phyloP scores from a whole-genome alignment of 2,888 invertebrate species.

The Aphidius colemani region DNA sequence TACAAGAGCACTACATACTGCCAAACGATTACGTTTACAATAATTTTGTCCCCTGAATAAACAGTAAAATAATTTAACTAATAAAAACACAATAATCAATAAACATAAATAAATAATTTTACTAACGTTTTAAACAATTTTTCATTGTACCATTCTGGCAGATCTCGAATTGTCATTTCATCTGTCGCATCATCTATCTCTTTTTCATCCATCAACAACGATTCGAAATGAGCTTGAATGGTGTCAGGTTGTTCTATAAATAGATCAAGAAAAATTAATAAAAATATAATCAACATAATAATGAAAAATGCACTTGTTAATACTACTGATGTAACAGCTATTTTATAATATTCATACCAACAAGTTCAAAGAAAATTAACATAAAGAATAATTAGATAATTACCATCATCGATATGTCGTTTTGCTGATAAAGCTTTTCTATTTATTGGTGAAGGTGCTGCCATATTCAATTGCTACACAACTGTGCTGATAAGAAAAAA shows the following conservation, averaged over 20 bases:
- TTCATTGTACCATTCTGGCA: slow-evolving; percentile 73
- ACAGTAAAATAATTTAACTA: background rate
- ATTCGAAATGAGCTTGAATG: slow-evolving; percentile 42
- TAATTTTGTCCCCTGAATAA: slow-evolving; percentile 69
- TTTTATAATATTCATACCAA: no score
- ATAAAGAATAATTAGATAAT: no score
- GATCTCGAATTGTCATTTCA: slow-evolving; percentile 47
- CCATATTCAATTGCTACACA: no score
- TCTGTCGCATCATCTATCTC: slow-evolving; percentile 30
- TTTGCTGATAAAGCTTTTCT: no score
- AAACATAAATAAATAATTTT: background rate
- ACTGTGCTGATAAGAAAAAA: no score
- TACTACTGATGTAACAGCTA: no score
- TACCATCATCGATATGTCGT: no score
- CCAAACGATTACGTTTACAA: slow-evolving; percentile 70
- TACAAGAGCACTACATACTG: slow-evolving; percentile 69
- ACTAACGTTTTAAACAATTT: slow-evolving; percentile 61
- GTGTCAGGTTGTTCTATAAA: background rate
- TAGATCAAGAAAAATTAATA: no score
- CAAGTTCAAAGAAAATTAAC: no score
- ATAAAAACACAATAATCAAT: background rate
- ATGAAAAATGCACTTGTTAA: no score
- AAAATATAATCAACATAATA: no score
- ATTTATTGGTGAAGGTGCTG: no score
- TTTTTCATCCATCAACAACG: slow-evolving; percentile 33